Evolutionary conservation across 1,140 invertebrate genomes (phyloP), one percentile per base, ranked within the genome.

Genomic region (Cyphomyrmex costatus): DNA sequence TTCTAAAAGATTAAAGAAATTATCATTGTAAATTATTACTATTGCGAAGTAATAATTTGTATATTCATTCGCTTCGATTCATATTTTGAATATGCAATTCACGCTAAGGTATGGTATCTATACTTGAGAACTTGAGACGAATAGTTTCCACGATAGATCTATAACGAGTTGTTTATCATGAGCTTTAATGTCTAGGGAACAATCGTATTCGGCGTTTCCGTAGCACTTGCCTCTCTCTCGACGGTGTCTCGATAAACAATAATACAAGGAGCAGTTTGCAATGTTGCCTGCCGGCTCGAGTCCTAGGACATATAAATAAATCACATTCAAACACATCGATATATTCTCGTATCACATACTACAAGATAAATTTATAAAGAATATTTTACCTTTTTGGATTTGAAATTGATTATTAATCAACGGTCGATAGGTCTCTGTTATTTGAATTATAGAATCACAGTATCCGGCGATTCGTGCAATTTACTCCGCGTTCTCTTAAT

Each of bases 151-250:
- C 10, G 33, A 42, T 42, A 61, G 58, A 61, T 61, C 58, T 61
- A n/a, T n/a, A 66, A 68, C 16, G 36, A 68, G 36, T 36, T 46
- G 65, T 68, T 68, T 68, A 46, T 68, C n/a, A 36, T 68, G 36
- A 68, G 27, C 36, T n/a, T 46, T 24, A 68, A 68, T 24, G n/a
- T 12, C n/a, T 46, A 24, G n/a, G 36, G n/a, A 46, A 21, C 65
- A 19, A 68, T 68, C 12, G 65, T 19, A 42, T 36, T 66, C n/a
- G 33, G n/a, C 6, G 21, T 46, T 21, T 46, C 21, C 6, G 65
- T 6, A 42, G 12, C 65, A 68, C 36, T 49, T 33, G 61, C 61
- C 30, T 33, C n/a, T n/a, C n/a, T n/a, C n/a, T n/a, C 61, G 27
- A 19, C 27, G 8, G 61, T 27, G 36, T 46, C 65, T 68, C 65